Conservation (phyloP, 2,113 vertebrate genomes). For the Oncorhynchus keta region DNA sequence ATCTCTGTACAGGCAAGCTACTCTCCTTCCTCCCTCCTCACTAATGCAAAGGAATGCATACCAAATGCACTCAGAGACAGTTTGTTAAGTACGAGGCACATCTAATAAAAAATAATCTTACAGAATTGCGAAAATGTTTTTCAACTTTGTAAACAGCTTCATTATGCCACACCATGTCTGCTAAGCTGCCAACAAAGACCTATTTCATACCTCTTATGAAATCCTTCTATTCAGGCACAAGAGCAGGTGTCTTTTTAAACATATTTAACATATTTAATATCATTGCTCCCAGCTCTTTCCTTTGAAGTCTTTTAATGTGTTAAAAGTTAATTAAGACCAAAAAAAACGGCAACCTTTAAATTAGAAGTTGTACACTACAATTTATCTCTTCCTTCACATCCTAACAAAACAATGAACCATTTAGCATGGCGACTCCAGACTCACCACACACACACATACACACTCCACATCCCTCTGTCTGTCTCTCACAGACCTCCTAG, state of each 20-base stretch:
- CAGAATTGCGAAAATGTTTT: slow-evolving; percentile 40
- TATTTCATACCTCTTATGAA: slow-evolving; percentile 41
- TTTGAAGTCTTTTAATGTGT: slow-evolving; percentile 26
- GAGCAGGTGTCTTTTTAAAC: slow-evolving; percentile 59
- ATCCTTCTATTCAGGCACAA: slow-evolving; percentile 34
- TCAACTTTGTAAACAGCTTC: slow-evolving; percentile 47
- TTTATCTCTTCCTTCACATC: not conserved
- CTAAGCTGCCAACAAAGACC: slow-evolving; percentile 47
- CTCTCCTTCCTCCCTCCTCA: slow-evolving; percentile 35
- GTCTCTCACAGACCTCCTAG: not conserved
- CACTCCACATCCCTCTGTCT: not conserved
- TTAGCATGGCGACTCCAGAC: slow-evolving; percentile 15
- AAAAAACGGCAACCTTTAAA: not conserved
- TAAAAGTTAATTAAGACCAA: not conserved
- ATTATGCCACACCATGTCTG: slow-evolving; percentile 42
- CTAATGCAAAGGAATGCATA: slow-evolving; percentile 61
- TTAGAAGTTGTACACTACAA: slow-evolving; percentile 7
- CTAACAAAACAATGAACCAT: slow-evolving; percentile 2
- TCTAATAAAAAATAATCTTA: slow-evolving; percentile 57
- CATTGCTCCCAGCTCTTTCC: slow-evolving; percentile 30
- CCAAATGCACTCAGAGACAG: slow-evolving; percentile 42
- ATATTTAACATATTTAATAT: slow-evolving; percentile 49
- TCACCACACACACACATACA: not conserved
- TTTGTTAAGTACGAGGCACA: slow-evolving; percentile 30
- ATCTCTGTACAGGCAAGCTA: slow-evolving; percentile 43